A percentile compares a stretch with the other conserved stretches of the same genome.
Conservation (phyloP, 2,888 invertebrate genomes). For the Drosophila meridionalis region DNA sequence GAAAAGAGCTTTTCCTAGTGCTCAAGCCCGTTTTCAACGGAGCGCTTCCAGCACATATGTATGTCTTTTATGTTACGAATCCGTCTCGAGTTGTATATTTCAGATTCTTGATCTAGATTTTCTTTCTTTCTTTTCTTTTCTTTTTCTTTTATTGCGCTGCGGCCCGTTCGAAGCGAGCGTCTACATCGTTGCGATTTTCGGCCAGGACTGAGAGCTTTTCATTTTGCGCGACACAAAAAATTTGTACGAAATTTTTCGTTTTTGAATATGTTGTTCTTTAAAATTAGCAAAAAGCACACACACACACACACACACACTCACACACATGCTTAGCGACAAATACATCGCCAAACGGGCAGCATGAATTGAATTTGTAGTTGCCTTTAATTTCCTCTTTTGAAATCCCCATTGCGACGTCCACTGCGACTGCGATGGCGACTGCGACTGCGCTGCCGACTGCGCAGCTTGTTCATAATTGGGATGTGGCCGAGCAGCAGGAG, state of each 20-base stretch:
- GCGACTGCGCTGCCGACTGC: constrained; percentile 21
- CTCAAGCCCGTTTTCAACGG: background rate
- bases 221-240: constrained; percentile 75
- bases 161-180: constrained; percentile 60
- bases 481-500: constrained; percentile 61
- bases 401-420: constrained; percentile 12
- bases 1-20: constrained; percentile 34
- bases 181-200: constrained; percentile 84
- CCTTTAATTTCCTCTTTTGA: constrained; percentile 50
- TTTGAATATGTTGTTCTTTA: constrained; percentile 76
- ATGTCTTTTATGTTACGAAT: background rate
- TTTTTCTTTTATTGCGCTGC: constrained; percentile 20
- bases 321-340: background rate
- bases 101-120: background rate
- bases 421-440: constrained; percentile 12
- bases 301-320: constrained; percentile 22
- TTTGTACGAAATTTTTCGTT: constrained; percentile 65
- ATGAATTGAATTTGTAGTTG: constrained; percentile 55
- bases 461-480: constrained; percentile 66
- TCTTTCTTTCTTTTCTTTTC: background rate
- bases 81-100: constrained; percentile 3
- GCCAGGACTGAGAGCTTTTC: constrained; percentile 84
- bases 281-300: constrained; percentile 75
- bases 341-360: constrained; percentile 30
- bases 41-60: constrained; percentile 9